phyloP scores from a whole-genome alignment of 2,888 invertebrate genomes.

The Sinohyriopsis cumingii region DNA sequence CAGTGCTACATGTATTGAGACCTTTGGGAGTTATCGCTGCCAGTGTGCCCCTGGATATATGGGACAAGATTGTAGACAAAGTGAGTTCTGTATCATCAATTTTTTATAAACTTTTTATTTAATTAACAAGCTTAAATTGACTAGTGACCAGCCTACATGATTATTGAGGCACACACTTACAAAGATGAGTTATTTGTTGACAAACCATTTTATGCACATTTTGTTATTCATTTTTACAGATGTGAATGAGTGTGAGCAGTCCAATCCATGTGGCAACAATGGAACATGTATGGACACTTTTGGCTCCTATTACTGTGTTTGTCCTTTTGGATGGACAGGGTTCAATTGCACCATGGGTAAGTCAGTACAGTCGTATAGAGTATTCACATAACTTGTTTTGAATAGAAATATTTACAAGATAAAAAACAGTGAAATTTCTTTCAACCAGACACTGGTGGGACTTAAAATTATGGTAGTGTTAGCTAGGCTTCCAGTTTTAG shows the following conservation, averaged over 20 bases:
- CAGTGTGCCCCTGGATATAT: slow-evolving; percentile 32
- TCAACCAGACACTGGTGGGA: too few relatives aligned
- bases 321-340: slow-evolving; percentile 42
- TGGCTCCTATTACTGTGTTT: slow-evolving; percentile 44
- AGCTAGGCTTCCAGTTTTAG: too few relatives aligned
- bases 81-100: slow-evolving; percentile 10
- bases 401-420: too few relatives aligned
- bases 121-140: neutral
- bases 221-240: slow-evolving; percentile 22
- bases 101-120: neutral
- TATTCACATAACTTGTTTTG: too few relatives aligned
- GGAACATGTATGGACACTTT: slow-evolving; percentile 47
- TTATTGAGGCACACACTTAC: too few relatives aligned
- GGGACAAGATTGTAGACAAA: slow-evolving; percentile 34
- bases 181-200: neutral
- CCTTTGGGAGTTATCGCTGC: slow-evolving; percentile 34
- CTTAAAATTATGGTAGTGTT: too few relatives aligned
- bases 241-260: slow-evolving; percentile 40
- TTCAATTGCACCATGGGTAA: slow-evolving; percentile 43
- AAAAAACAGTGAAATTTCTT: too few relatives aligned
- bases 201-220: slow-evolving; percentile 1
- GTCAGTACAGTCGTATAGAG: neutral
- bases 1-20: slow-evolving; percentile 32
- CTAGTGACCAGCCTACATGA: too few relatives aligned
- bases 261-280: slow-evolving; percentile 40